A percentile compares a stretch with the other conserved stretches of the same genome.
Conservation (phyloP, 2,113 vertebrate species). For the Pteronura brasiliensis region DNA sequence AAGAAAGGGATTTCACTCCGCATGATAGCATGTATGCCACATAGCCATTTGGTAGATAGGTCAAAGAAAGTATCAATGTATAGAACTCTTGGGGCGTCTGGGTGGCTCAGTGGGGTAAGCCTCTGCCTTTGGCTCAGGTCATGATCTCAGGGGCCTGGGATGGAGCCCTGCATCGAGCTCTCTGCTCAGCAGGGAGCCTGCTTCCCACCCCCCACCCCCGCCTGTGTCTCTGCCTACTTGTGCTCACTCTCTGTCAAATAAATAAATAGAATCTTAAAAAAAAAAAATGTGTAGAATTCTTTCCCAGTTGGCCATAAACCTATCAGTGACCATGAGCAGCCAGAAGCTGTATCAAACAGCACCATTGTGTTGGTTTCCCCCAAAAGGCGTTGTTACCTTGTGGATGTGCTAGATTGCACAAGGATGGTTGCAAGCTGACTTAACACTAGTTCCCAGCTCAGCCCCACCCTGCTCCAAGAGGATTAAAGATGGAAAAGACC, state of each 20-base stretch:
- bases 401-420: not conserved
- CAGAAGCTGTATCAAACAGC: not conserved
- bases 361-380: not conserved
- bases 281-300: not conserved
- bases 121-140: too few species aligned
- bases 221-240: too few species aligned
- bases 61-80: not conserved
- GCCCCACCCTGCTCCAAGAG: constrained; percentile 32
- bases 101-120: too few species aligned
- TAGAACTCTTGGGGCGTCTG: not conserved
- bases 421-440: not conserved
- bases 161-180: too few species aligned
- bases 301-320: not conserved
- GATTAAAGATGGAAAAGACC: constrained; percentile 49
- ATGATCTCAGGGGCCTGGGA: too few species aligned
- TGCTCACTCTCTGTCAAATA: too few species aligned
- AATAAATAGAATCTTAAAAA: too few species aligned
- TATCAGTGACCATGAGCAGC: not conserved
- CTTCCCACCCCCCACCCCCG: too few species aligned
- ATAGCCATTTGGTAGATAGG: not conserved
- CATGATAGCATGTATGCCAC: not conserved
- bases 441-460: not conserved
- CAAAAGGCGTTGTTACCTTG: not conserved
- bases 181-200: too few species aligned
- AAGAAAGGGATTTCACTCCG: not conserved